Base-by-base conservation (phyloP, 1,140 invertebrate species). In the Leguminivora glycinivorella region DNA sequence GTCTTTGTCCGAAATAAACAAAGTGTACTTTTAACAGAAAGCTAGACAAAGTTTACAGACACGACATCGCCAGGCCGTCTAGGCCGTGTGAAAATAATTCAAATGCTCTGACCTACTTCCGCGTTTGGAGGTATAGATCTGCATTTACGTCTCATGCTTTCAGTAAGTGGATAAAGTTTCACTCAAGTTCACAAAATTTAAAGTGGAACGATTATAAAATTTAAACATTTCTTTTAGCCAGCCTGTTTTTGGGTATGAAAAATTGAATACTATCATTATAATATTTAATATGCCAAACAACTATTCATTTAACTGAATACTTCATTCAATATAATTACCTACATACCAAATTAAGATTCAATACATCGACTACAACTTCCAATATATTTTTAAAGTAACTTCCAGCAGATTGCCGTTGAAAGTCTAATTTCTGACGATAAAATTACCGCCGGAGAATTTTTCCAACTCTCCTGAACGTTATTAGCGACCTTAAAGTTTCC, bases 1-100 rank as follows among this genome's bases (percentile, higher is more conserved):
- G n/a, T n/a, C n/a, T n/a, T 31, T 31, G 3, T 10, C 12, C 3
- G 12, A 40, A 40, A 10, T 19, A 52, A 52, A 52, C 47, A 52
- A 22, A 4, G 14, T n/a, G 19, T 52, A 22, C 47, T 22, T 43
- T 52, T 10, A 52, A 19, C 19, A 22, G 5, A 22, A 10, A 52
- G 47, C 47, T 52, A 17, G n/a, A 17, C n/a, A 17, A 63, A 63
- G 58, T 31, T 63, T 10, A 4, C 58, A 63, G 58, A 22, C 25
- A 63, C 58, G n/a, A n/a, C n/a, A n/a, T n/a, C n/a, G 58, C 58
- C 34, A 63, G 58, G 22, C n/a, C 9, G 58, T 63, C 56, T 26
- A 63, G 58, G 26, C 25, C n/a, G 56, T 52, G 47, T 52, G 24
- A 56, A 56, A 29, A 60, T 52, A 52, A 52, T 52, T 52, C 19